phyloP scores from a whole-genome alignment of 1,140 invertebrate species.

The Drosophila ogumai region DNA sequence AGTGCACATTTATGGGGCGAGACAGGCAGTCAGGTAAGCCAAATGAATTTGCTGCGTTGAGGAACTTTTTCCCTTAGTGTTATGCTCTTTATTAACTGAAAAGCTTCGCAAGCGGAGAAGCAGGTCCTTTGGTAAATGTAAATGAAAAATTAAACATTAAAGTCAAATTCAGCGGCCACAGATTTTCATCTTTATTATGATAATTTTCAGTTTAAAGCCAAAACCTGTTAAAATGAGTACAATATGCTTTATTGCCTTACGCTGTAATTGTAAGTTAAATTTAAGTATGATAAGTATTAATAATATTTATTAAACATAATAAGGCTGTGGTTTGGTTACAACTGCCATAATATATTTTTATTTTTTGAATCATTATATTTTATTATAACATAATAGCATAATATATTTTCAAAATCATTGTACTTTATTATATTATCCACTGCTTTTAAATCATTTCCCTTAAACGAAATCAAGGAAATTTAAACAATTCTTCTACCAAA shows the following conservation, averaged over 20 bases:
- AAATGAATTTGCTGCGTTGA: constrained; percentile 21
- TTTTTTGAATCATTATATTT: too few species aligned
- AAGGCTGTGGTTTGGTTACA: too few species aligned
- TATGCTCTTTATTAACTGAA: constrained; percentile 3
- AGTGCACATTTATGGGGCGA: constrained; percentile 56
- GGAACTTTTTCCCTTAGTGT: constrained; percentile 15
- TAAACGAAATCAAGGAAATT: not conserved
- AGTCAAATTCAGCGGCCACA: not conserved
- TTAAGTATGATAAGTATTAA: too few species aligned
- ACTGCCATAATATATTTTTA: too few species aligned
- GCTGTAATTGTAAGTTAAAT: too few species aligned
- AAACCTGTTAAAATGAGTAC: not conserved
- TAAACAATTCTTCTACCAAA: not conserved
- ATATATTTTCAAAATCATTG: too few species aligned
- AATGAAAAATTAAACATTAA: constrained; percentile 15
- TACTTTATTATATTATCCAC: too few species aligned
- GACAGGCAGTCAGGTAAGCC: constrained; percentile 21
- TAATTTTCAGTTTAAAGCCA: not conserved
- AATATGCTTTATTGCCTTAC: not conserved
- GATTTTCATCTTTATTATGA: not conserved
- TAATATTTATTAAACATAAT: too few species aligned
- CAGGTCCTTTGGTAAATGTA: constrained; percentile 7
- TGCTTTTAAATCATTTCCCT: too few species aligned
- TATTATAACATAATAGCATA: too few species aligned
- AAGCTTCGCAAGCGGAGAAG: not conserved